These are phyloP conservation scores for Crioceris asparagi DNA, from an alignment of 2,888 invertebrate genomes.

Conservation along the genomic window DNA sequence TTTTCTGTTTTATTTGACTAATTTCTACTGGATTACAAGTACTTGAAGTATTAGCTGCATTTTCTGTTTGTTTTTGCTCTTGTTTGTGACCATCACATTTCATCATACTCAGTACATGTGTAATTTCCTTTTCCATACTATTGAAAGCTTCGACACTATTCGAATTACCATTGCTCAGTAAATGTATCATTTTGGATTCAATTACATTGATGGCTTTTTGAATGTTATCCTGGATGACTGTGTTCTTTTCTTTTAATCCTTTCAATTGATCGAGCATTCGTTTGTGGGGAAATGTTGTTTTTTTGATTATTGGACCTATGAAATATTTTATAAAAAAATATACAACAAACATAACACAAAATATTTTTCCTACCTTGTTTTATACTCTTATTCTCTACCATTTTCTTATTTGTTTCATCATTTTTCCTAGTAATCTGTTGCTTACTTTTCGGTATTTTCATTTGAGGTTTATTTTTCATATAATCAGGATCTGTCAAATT, in stretches of 20 bases:
- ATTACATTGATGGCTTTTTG: constrained; percentile 28
- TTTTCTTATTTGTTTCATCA: background rate
- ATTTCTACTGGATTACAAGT: constrained; percentile 4
- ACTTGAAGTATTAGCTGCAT: background rate
- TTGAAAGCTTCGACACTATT: constrained; percentile 24
- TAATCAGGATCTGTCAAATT: too few species aligned
- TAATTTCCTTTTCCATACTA: constrained; percentile 22
- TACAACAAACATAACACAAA: too few species aligned
- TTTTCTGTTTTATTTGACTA: too few species aligned
- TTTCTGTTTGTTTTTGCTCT: background rate
- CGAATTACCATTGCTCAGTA: constrained; percentile 13
- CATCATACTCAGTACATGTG: constrained; percentile 8
- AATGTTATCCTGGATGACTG: constrained; percentile 25
- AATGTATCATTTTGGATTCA: constrained; percentile 27
- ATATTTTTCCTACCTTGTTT: background rate
- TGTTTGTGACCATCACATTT: background rate
- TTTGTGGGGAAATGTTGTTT: constrained; percentile 8
- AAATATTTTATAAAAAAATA: background rate
- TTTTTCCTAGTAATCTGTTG: background rate
- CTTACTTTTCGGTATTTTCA: background rate
- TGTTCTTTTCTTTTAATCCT: constrained; percentile 21
- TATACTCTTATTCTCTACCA: background rate
- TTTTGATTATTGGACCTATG: background rate
- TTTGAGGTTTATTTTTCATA: too few species aligned
- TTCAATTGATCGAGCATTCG: constrained; percentile 18